These are phyloP conservation scores for Macrosteles quadrilineatus DNA, from an alignment of 1,140 invertebrate species.

Conservation along the genomic window DNA sequence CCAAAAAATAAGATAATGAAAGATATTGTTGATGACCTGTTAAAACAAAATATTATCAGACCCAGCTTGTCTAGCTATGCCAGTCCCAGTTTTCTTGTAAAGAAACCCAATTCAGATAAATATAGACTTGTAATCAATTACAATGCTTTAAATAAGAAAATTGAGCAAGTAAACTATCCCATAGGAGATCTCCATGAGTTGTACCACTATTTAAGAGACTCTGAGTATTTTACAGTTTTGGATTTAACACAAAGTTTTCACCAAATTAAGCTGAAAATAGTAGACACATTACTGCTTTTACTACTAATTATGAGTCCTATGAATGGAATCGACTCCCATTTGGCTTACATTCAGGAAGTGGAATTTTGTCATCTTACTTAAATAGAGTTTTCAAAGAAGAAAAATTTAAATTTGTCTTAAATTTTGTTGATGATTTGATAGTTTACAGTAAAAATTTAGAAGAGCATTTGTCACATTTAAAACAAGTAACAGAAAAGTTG, in stretches of 20 bases:
- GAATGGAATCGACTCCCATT: no score
- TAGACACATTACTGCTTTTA: no score
- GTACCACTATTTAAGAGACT: background rate
- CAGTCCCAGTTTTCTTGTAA: background rate
- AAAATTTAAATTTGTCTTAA: background rate
- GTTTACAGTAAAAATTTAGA: no score
- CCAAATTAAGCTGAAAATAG: background rate
- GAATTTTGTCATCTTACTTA: background rate
- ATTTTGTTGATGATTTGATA: background rate
- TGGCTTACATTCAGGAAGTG: background rate
- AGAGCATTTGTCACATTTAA: no score
- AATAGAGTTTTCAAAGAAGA: background rate
- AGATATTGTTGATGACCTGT: background rate
- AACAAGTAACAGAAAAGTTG: no score
- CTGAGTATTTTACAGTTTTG: background rate
- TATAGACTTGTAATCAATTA: conserved; percentile 3
- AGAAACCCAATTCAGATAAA: background rate
- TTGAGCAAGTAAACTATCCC: background rate
- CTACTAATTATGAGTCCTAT: no score
- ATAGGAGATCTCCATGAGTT: background rate
- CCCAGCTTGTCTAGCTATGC: background rate
- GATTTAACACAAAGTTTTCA: background rate
- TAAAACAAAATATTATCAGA: background rate
- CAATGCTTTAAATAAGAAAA: background rate
- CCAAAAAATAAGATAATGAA: background rate